Base-by-base conservation (phyloP, 2,797 vertebrate species). In the Coccyzus lansbergi region DNA sequence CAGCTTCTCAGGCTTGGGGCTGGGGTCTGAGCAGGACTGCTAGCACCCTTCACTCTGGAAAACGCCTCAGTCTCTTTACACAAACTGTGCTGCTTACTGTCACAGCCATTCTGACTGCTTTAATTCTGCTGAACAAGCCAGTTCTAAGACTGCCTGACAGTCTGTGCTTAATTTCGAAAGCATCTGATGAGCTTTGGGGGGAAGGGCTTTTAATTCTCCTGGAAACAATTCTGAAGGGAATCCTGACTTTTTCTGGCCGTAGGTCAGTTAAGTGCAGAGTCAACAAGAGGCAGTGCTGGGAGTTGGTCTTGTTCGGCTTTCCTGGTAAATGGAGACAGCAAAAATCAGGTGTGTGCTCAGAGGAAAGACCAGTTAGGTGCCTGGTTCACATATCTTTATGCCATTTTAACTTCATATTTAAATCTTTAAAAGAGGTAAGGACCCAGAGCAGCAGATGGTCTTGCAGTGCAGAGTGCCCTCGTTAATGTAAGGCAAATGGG, bases 401-500 rank as follows among this genome's bases (percentile, higher is more conserved):
- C 40, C 52, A 17, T 65, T 65, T 36, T 64, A 51, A 13, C 28
- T 64, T 42, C 13, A 9, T 38, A 33, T 56, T 55, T 49, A 17
- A 44, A 17, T 51, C 58, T 40, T n/a, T 19, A 31, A 12, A 9
- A 9, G 33, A 51, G 6, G 4, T 11, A 52, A 40, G 48, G 58
- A 11, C 33, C n/a, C 12, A 46, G 52, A 33, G 10, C 31, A 34
- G 67, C 52, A 59, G 59, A 10, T 14, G 33, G 36, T 28, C 67
- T 53, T 11, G 60, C 40, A 20, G 40, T 10, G n/a, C 28, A 29
- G 4, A 17, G 33, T 34, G 31, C 34, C 55, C 46, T 31, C 2
- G 2, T 46, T 53, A 22, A 14, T 7, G 15, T 44, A 42, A 44
- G 7, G 42, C 9, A 7, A 51, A 44, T 0, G 1, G 17, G 51